These are phyloP conservation scores for Epistrophe grossulariae DNA, from an alignment of 2,888 invertebrate species.

Conservation along the genomic window DNA sequence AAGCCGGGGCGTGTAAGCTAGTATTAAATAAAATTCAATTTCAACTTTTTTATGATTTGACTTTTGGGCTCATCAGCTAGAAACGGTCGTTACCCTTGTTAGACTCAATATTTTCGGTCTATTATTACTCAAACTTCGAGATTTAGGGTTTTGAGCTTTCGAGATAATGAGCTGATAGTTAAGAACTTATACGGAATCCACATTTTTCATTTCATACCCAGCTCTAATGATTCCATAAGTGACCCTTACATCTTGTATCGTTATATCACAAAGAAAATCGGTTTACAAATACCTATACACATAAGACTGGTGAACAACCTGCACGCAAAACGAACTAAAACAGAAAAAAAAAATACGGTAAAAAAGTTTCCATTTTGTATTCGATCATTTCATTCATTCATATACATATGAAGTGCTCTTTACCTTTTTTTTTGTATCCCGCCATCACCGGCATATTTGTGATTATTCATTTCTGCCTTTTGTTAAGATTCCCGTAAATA, in stretches of 20 bases:
- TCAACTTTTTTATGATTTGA: no score
- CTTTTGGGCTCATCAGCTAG: no score
- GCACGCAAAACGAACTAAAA: slow-evolving; percentile 5
- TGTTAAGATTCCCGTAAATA: slow-evolving; percentile 45
- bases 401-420: slow-evolving; percentile 39
- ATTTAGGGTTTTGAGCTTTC: no score
- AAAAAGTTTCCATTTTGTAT: slow-evolving; percentile 62
- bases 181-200: no score
- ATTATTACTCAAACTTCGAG: no score
- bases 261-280: background rate
- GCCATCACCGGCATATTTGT: slow-evolving; percentile 36
- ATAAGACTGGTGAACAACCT: slow-evolving; percentile 41
- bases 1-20: no score
- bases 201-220: background rate
- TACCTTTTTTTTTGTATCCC: slow-evolving; percentile 39
- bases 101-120: no score
- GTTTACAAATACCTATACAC: no score
- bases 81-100: no score
- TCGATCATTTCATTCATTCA: slow-evolving; percentile 56
- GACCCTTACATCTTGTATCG: background rate
- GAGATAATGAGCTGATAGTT: no score
- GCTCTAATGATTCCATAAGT: background rate
- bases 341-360: slow-evolving; percentile 8
- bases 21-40: no score
- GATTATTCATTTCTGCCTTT: slow-evolving; percentile 59